Percentiles rank a stretch among this genome's conserved stretches.
These are phyloP conservation scores for Parapsyche elsis DNA, from an alignment of 1,140 invertebrate genomes.

Conservation along the genomic window DNA sequence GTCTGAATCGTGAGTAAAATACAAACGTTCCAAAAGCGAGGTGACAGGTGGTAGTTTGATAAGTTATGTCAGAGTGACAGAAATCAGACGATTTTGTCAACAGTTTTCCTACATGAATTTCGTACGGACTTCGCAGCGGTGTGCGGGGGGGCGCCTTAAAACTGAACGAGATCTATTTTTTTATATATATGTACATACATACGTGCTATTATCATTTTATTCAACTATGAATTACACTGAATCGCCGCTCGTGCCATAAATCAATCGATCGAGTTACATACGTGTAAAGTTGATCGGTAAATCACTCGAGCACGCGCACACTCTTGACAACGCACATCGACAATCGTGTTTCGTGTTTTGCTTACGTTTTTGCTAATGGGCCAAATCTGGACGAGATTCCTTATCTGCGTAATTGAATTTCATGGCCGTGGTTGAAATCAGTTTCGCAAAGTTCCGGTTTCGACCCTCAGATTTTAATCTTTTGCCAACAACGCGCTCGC, in stretches of 20 bases:
- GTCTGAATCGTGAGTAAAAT: too few species aligned
- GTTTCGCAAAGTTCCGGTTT: background rate
- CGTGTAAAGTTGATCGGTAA: slow-evolving; percentile 5
- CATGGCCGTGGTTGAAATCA: background rate
- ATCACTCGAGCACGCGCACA: background rate
- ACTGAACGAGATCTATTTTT: background rate
- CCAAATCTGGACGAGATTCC: too few species aligned
- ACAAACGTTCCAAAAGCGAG: too few species aligned
- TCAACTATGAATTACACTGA: background rate
- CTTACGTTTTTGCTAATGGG: too few species aligned
- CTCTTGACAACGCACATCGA: background rate
- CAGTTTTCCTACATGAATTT: too few species aligned
- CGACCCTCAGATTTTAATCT: slow-evolving; percentile 15
- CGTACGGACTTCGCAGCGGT: too few species aligned
- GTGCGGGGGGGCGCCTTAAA: too few species aligned
- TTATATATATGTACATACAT: background rate
- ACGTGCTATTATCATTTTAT: too few species aligned
- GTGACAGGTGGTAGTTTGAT: too few species aligned
- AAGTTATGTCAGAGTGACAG: too few species aligned
- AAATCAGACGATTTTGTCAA: too few species aligned
- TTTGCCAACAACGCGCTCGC: background rate
- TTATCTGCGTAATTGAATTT: slow-evolving; percentile 11
- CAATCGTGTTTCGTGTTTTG: background rate
- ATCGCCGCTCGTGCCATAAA: background rate
- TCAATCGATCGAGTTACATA: background rate